These are phyloP conservation scores for Gallirallus australis DNA, from an alignment of 2,797 vertebrate species.

Conservation along the genomic window DNA sequence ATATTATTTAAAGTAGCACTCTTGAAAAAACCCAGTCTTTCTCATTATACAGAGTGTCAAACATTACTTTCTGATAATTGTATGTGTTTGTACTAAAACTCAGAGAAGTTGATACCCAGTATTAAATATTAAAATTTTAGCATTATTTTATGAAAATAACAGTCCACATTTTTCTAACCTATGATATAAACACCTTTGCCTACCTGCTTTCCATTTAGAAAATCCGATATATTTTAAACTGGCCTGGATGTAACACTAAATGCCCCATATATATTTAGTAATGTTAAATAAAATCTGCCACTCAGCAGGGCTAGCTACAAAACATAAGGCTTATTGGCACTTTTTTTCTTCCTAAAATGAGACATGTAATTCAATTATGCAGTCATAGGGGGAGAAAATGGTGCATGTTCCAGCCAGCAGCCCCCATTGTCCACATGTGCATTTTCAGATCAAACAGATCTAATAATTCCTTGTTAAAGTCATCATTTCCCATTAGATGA, in stretches of 20 bases:
- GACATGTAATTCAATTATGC: constrained; percentile 73
- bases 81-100: not conserved
- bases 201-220: not conserved
- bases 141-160: not conserved
- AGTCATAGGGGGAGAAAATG: constrained; percentile 61
- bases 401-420: constrained; percentile 71
- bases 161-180: not conserved
- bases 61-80: not conserved
- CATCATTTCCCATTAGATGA: constrained; percentile 80
- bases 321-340: not conserved
- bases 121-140: not conserved
- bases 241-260: not conserved
- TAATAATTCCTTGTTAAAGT: constrained; percentile 81
- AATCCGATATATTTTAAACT: not conserved
- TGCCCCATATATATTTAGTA: not conserved
- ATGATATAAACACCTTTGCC: not conserved
- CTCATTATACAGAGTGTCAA: not conserved
- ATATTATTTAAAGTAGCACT: not conserved
- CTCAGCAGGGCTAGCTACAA: not conserved
- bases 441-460: constrained; percentile 76
- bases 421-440: constrained; percentile 71
- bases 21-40: not conserved
- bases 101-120: not conserved
- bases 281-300: not conserved
- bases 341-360: constrained; percentile 62